phyloP scores from a whole-genome alignment of 1,140 invertebrate genomes.

The Schlechtendalia chinensis region DNA sequence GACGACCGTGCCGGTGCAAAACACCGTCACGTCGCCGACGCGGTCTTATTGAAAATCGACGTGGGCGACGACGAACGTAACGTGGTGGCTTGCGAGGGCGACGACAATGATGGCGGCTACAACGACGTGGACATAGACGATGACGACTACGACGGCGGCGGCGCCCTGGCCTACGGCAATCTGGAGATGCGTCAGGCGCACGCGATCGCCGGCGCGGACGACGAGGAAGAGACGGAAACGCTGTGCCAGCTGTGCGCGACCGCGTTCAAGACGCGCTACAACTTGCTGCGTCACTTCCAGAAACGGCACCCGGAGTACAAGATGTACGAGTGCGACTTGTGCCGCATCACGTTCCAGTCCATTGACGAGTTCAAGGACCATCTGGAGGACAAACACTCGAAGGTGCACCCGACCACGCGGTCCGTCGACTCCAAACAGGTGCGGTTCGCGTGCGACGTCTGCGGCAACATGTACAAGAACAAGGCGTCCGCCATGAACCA shows the following conservation, averaged over 20 bases:
- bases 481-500: conserved; percentile 48
- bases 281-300: conserved; percentile 49
- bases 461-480: conserved; percentile 42
- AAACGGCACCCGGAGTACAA: conserved; percentile 41
- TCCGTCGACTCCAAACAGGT: conserved; percentile 16
- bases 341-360: conserved; percentile 62
- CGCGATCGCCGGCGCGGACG: background rate
- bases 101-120: background rate
- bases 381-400: conserved; percentile 21
- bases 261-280: conserved; percentile 57
- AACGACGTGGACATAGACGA: background rate
- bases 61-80: background rate
- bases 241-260: conserved; percentile 59
- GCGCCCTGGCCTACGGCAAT: background rate
- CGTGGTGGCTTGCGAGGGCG: too few relatives aligned
- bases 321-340: conserved; percentile 56
- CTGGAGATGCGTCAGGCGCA: background rate
- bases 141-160: background rate
- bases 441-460: conserved; percentile 42
- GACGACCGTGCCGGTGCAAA: too few relatives aligned
- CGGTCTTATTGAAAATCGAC: too few relatives aligned
- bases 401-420: background rate
- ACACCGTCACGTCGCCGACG: too few relatives aligned
- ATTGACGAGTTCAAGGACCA: conserved; percentile 53
- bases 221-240: conserved; percentile 4